Percentiles rank a stretch among this genome's conserved stretches.
These are phyloP conservation scores for Meta bourneti DNA, from an alignment of 2,888 invertebrate species.

Conservation along the genomic window DNA sequence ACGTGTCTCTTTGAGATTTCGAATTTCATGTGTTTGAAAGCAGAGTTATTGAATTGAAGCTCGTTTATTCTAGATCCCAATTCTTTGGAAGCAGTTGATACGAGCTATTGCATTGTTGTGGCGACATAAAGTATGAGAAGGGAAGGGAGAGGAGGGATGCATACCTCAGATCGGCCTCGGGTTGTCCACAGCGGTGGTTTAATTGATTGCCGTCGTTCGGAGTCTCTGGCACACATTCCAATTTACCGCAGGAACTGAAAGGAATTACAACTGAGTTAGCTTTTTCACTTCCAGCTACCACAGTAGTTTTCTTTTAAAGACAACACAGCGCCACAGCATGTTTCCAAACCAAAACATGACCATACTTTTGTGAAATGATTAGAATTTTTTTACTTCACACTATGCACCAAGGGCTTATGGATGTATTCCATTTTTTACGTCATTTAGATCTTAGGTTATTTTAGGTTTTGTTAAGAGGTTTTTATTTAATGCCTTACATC, in stretches of 20 bases:
- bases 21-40: too few species aligned
- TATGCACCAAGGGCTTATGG: too few species aligned
- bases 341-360: background rate
- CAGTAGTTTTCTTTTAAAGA: background rate
- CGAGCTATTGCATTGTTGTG: too few species aligned
- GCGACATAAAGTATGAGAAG: background rate
- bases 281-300: constrained; percentile 50
- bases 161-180: constrained; percentile 72
- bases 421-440: too few species aligned
- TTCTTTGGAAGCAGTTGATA: too few species aligned
- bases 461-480: too few species aligned
- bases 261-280: constrained; percentile 69
- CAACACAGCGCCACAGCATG: constrained; percentile 8
- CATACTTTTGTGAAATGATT: background rate
- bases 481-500: too few species aligned
- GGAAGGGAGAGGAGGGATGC: constrained; percentile 58
- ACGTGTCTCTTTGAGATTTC: too few species aligned
- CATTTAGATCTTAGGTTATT: too few species aligned
- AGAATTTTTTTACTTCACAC: too few species aligned
- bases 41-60: too few species aligned
- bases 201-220: constrained; percentile 60
- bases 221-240: constrained; percentile 63
- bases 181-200: constrained; percentile 58
- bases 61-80: too few species aligned
- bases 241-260: constrained; percentile 70